Evolutionary conservation across 2,888 invertebrate genomes (phyloP).

Genomic region (Pelosia muscerda): DNA sequence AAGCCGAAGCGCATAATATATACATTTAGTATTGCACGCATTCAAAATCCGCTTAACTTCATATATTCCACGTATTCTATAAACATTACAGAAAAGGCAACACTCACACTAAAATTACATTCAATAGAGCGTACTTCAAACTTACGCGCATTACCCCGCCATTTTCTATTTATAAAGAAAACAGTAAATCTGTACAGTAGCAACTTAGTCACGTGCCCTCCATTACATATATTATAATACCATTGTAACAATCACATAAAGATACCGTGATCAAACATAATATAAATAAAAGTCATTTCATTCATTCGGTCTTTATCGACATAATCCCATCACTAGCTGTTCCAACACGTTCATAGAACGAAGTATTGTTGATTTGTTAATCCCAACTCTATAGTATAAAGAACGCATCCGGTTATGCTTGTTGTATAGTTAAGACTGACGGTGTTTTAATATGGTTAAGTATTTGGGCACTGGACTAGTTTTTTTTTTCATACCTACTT

Average conservation of each 20-base stretch:
- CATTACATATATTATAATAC: slow-evolving; percentile 18
- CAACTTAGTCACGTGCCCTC: slow-evolving; percentile 17
- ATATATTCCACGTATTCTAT: not conserved
- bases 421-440: slow-evolving; percentile 22
- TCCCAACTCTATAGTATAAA: slow-evolving; percentile 28
- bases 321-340: slow-evolving; percentile 47
- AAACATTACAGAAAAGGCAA: not conserved
- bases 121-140: not conserved
- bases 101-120: not conserved
- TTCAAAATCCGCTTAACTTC: not conserved
- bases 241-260: slow-evolving; percentile 10
- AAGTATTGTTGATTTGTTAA: slow-evolving; percentile 46
- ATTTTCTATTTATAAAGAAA: not conserved
- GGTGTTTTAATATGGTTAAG: slow-evolving; percentile 18
- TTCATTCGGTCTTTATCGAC: slow-evolving; percentile 41
- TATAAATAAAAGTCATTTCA: slow-evolving; percentile 22
- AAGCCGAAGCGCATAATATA: not conserved
- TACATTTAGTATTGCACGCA: not conserved
- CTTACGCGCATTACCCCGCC: not conserved
- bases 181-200: slow-evolving; percentile 18
- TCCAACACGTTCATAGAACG: slow-evolving; percentile 36
- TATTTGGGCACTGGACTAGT: slow-evolving; percentile 7
- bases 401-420: slow-evolving; percentile 47
- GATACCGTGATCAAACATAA: slow-evolving; percentile 41
- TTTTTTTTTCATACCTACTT: not conserved